A percentile compares a stretch with the other conserved stretches of the same genome.
Conservation (phyloP, 2,113 vertebrate species). For the Murina feae region DNA sequence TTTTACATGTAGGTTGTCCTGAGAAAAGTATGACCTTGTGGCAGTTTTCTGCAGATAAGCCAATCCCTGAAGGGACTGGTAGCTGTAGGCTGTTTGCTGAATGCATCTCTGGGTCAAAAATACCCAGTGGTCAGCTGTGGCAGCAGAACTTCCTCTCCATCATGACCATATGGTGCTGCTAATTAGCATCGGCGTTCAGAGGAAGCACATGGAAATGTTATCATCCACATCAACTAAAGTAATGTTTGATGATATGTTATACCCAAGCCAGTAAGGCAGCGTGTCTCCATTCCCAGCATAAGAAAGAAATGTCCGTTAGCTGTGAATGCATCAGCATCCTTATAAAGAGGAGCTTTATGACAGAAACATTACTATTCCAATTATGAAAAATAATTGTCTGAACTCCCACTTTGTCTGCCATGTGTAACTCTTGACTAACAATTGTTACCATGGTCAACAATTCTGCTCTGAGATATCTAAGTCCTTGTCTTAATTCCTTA, state of each 20-base stretch:
- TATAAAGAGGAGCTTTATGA: not conserved
- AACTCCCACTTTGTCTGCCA: not conserved
- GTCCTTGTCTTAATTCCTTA: constrained; percentile 45
- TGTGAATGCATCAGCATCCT: not conserved
- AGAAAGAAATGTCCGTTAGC: not conserved
- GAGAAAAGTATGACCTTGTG: not conserved
- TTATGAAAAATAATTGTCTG: constrained; percentile 22
- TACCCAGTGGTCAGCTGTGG: not conserved
- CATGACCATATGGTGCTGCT: not conserved
- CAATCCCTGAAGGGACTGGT: not conserved
- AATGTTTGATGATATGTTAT: not conserved
- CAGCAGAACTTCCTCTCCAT: not conserved
- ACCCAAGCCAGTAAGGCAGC: not conserved
- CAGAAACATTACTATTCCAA: constrained; percentile 10
- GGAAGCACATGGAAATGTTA: not conserved
- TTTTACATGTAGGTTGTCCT: not conserved
- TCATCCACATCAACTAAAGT: not conserved
- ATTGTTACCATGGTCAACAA: constrained; percentile 26
- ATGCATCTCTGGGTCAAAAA: not conserved
- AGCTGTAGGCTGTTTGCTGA: not conserved
- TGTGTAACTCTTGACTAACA: constrained; percentile 24
- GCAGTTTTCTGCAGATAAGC: not conserved
- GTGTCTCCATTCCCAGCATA: not conserved
- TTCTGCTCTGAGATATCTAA: constrained; percentile 42
- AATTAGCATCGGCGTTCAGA: not conserved